Evolutionary conservation across 2,888 invertebrate species (phyloP), one percentile per base, ranked within the genome.

Genomic region (Cheilosia pagana): DNA sequence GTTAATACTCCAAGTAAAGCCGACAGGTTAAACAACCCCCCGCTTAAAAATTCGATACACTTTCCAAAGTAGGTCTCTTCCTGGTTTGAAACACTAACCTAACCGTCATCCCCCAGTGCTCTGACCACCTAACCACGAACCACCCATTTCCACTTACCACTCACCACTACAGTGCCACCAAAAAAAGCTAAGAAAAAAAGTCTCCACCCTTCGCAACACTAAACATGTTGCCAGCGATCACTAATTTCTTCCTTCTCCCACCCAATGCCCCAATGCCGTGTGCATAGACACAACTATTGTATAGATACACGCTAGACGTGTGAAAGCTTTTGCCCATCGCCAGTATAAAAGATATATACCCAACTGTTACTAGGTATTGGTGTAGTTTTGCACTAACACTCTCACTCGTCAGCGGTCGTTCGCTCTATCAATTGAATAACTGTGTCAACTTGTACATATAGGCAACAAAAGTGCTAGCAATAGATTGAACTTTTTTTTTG

Each of bases 391-490:
- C 60, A 79, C 79, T 41, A 50, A 81, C 55, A 85, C 85, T 71
- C 16, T 71, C 60, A 57, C 45, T 12, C 19, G 14, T 12, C n/a
- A 31, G 85, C 86, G 86, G 86, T 86, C 86, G 81, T 81, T 81
- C 81, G 71, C 86, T 86, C 77, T 77, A 81, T 81, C 86, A 81
- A 86, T 86, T 86, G 77, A 86, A 77, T 86, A 86, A 86, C 86
- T 86, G 86, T 86, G 86, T 86, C 86, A 86, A 86, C 81, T 85
- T 76, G 76, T 81, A 52, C 53, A 63, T 16, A 25, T 31, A 55
- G 53, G 25, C 57, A 72, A 60, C 67, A 59, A 68, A 68, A 74
- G 50, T 62, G 55, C 67, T 41, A 55, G 68, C 74, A 48, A 71
- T 65, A 60, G 70, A 79, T 70, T 70, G 71, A 71, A 43, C 1